Evolutionary conservation across 2,888 invertebrate species (phyloP).

Genomic region (Vanessa cardui): DNA sequence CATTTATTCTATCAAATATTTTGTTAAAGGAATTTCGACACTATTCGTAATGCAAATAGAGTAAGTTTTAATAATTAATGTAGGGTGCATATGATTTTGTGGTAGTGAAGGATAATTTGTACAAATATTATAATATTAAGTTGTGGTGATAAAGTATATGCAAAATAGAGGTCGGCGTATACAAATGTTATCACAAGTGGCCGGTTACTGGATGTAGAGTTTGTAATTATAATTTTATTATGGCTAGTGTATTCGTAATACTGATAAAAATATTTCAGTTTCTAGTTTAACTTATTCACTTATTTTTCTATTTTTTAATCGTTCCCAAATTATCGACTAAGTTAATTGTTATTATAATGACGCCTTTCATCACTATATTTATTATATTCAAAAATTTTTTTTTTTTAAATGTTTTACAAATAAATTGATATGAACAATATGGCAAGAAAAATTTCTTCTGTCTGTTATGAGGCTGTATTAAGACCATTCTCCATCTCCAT

Average conservation of each 20-base stretch:
- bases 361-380: no score
- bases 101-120: constrained; percentile 55
- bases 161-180: constrained; percentile 62
- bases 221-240: constrained; percentile 18
- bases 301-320: background rate
- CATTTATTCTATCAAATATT: constrained; percentile 49
- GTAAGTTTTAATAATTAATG: background rate
- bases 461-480: no score
- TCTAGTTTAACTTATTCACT: background rate
- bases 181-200: constrained; percentile 54
- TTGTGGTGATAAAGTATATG: constrained; percentile 62
- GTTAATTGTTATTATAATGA: no score
- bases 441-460: no score
- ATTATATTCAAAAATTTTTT: no score
- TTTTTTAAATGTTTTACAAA: no score
- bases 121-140: constrained; percentile 61
- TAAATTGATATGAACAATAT: no score
- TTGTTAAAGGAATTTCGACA: constrained; percentile 31
- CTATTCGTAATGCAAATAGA: background rate
- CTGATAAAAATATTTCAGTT: background rate
- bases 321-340: no score
- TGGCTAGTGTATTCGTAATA: constrained; percentile 9
- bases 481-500: no score
- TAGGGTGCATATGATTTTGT: constrained; percentile 43
- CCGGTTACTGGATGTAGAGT: constrained; percentile 21